These are phyloP conservation scores for western clawed frog (Xenopus tropicalis) DNA, from an alignment of 2,113 vertebrate genomes.

Conservation along the genomic window DNA sequence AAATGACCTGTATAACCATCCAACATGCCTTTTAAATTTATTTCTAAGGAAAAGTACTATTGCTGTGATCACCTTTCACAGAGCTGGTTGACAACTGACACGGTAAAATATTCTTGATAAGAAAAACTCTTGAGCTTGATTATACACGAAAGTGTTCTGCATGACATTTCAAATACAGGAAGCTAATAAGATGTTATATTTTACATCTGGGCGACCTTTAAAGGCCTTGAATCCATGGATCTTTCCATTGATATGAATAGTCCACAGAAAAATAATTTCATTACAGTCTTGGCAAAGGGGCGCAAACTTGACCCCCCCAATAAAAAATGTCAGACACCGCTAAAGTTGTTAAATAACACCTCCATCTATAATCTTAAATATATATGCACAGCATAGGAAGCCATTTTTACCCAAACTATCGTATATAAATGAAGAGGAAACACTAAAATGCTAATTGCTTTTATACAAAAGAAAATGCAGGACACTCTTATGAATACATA, in stretches of 20 bases:
- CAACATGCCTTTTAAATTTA: background rate
- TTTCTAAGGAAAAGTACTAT: constrained; percentile 3
- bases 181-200: constrained; percentile 30
- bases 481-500: no score
- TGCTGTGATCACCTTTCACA: background rate
- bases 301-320: no score
- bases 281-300: no score
- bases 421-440: no score
- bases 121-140: constrained; percentile 21
- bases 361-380: no score
- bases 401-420: no score
- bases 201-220: constrained; percentile 26
- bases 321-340: no score
- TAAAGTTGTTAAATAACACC: no score
- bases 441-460: no score
- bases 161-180: constrained; percentile 36
- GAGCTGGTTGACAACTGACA: background rate
- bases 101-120: constrained; percentile 9
- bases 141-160: constrained; percentile 27
- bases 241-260: constrained; percentile 8
- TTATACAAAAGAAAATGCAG: no score
- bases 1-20: no score
- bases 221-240: constrained; percentile 18
- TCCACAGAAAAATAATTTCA: constrained; percentile 1
- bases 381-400: no score